Percentiles rank a stretch among this genome's conserved stretches.
phyloP scores from a whole-genome alignment of 1,140 invertebrate species.

The Drosophila carrolli region DNA sequence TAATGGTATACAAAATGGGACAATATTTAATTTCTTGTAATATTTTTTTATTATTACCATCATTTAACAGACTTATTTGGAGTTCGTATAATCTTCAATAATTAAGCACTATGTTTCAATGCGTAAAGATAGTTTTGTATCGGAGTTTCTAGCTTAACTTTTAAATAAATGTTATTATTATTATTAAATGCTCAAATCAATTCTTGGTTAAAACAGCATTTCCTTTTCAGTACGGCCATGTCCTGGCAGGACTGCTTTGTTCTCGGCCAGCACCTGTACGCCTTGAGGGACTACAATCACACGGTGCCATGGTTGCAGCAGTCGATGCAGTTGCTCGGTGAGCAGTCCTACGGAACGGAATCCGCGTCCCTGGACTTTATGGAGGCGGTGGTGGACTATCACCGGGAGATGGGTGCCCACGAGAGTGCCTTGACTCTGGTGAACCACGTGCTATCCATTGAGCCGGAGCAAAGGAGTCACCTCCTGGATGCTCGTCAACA shows the following conservation, averaged over 20 bases:
- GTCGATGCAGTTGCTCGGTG: conserved; percentile 85
- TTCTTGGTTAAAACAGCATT: background rate
- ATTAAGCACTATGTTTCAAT: too few species aligned
- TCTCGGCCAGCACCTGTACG: conserved; percentile 96
- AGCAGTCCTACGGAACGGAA: conserved; percentile 55
- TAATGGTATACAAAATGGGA: too few species aligned
- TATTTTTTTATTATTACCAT: too few species aligned
- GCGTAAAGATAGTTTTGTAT: too few species aligned
- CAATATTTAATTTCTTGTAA: too few species aligned
- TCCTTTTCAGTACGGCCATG: conserved; percentile 86
- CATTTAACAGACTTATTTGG: too few species aligned
- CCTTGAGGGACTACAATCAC: conserved; percentile 96
- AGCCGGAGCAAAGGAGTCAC: conserved; percentile 92
- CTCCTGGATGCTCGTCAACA: conserved; percentile 91
- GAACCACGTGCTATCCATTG: conserved; percentile 92
- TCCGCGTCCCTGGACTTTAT: conserved; percentile 67
- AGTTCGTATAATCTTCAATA: too few species aligned
- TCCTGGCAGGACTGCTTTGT: conserved; percentile 97
- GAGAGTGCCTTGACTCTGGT: conserved; percentile 93
- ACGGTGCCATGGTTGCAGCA: conserved; percentile 97
- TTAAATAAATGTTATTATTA: too few species aligned
- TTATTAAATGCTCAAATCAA: too few species aligned
- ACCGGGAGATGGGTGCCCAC: conserved; percentile 94
- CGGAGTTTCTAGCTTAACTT: too few species aligned
- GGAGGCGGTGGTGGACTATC: conserved; percentile 67